These are phyloP conservation scores for Eucera pruinosa DNA, from an alignment of 2,888 invertebrate species.

Conservation along the genomic window DNA sequence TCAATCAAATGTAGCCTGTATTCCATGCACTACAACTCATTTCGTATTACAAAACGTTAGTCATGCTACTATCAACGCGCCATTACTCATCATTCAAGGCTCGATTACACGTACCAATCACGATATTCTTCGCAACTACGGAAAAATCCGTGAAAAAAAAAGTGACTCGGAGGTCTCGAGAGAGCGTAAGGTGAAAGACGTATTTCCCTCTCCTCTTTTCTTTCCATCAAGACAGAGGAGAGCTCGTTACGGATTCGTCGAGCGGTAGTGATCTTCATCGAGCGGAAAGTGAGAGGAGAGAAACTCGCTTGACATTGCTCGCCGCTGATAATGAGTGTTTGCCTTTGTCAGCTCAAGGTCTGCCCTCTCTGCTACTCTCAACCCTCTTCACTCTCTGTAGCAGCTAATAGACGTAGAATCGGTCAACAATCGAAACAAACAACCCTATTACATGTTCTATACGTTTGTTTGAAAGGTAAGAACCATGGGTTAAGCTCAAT, in stretches of 20 bases:
- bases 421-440: conserved; percentile 26
- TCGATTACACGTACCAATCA: not conserved
- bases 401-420: conserved; percentile 6
- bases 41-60: not conserved
- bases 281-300: conserved; percentile 58
- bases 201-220: too few species aligned
- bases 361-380: conserved; percentile 19
- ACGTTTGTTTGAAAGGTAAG: not conserved
- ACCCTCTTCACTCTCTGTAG: not conserved
- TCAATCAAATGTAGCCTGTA: not conserved
- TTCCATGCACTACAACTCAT: too few species aligned
- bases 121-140: not conserved
- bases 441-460: conserved; percentile 36
- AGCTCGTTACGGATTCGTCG: not conserved
- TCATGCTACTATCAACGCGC: not conserved
- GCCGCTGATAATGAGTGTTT: conserved; percentile 64
- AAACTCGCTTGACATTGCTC: conserved; percentile 58
- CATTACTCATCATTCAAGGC: not conserved
- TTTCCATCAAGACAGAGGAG: not conserved
- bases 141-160: not conserved
- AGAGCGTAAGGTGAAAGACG: not conserved
- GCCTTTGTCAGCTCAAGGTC: conserved; percentile 62
- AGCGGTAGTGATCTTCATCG: conserved; percentile 4
- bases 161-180: not conserved
- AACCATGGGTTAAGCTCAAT: too few species aligned